Evolutionary conservation across 2,797 vertebrate species (phyloP), one percentile per base, ranked within the genome.

Genomic region (Antennarius maculatus): DNA sequence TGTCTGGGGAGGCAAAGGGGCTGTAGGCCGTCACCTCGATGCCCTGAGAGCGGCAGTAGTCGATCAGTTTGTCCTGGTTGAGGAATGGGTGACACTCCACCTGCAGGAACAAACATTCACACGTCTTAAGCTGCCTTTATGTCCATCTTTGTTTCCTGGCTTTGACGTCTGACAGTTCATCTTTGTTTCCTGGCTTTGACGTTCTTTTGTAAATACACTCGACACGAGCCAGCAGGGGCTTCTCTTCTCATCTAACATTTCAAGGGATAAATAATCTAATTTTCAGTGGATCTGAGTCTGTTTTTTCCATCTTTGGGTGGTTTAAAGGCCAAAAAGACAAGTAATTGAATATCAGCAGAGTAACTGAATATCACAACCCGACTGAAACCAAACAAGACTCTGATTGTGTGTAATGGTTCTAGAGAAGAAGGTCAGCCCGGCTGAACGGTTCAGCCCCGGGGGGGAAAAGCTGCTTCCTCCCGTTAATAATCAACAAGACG

Each of bases 71-170:
- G 71, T 95, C 94, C 85, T 97, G 97, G 52, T 84, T 83, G 51
- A 97, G 90, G 81, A 96, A 97, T 0, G 96, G 96, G 64, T 97
- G 96, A 80, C 94, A 95, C 81, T 98, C 96, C 7, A 97, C 72
- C 96, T 98, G 68, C n/a, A 41, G 31, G 10, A 14, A 63, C 49
- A 74, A 28, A 28, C 5, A 76, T 43, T 8, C 31, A 34, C 31
- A 34, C 31, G 7, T 15, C 15, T 15, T 15, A 3, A 43, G 13
- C 31, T 34, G 31, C 31, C 31, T 34, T 34, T 34, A 34, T 8
- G 31, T 8, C 2, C 31, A 34, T 34, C 31, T 34, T 34, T 34
- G 31, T 5, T 34, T 5, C 31, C 31, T 34, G 31, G 7, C 31
- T 23, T 23, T 23, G 23, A 23, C 23, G 23, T 23, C 23, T 23